Base-by-base conservation (phyloP, 2,113 vertebrate species). In the Pangasianodon gigas region DNA sequence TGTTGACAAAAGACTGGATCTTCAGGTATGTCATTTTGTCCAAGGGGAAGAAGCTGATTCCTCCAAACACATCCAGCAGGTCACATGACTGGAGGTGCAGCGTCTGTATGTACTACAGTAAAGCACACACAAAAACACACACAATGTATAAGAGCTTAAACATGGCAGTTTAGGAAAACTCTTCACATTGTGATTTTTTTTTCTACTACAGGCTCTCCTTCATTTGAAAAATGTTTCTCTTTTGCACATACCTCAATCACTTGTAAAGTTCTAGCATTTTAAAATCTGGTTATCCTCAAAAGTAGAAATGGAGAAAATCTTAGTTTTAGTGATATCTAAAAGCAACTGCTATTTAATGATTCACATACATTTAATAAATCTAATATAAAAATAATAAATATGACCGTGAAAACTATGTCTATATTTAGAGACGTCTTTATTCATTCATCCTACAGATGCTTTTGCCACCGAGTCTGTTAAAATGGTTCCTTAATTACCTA, bases 21-120 rank as follows among this genome's bases (percentile, higher is more conserved):
- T 99, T 99, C 95, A 99, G 96, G 91, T 99, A 99, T 74, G 98
- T 99, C 98, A 99, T 99, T 95, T 99, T 99, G 94, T 99, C 98
- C 95, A 99, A 94, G 1, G 98, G 98, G 94, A 99, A 99, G 95
- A 99, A 99, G 95, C 97, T 98, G 96, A 99, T 99, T 91, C 98
- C 98, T 88, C 98, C 97, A 91, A 99, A 99, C 21, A 99, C 97
- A 89, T 99, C 98, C 90, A 99, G 96, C 48, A 99, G 95, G 93
- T 99, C 98, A 26, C 98, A 99, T 6, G 97, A 99, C 93, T 98
- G 98, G 92, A 99, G 95, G 91, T 99, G 98, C 92, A 99, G 96
- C 0, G 98, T 99, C 95, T 99, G 98, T 93, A 99, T 94, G 94
- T 99, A 99, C 98, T 99, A 94, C 65, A 91, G 87, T 32, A 85